A percentile compares a stretch with the other conserved stretches of the same genome.
These are phyloP conservation scores for Seira musarum DNA, from an alignment of 2,888 invertebrate genomes.

Conservation along the genomic window DNA sequence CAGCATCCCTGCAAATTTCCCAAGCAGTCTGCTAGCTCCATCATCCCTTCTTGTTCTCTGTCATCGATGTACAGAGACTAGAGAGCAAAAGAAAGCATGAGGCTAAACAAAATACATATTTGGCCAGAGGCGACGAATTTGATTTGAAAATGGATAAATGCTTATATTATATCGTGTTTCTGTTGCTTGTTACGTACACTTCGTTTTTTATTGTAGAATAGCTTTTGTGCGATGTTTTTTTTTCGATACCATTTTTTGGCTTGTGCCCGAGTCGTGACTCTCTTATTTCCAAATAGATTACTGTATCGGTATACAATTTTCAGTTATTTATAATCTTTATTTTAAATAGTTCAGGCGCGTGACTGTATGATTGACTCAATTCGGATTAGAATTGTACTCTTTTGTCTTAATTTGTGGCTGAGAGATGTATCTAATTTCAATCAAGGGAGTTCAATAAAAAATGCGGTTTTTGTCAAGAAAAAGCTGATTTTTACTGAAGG, in stretches of 20 bases:
- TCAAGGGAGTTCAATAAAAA: background rate
- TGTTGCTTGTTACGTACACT: background rate
- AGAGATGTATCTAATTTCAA: background rate
- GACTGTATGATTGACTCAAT: background rate
- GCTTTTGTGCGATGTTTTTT: conserved; percentile 21
- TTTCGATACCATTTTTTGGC: conserved; percentile 25
- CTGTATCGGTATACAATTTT: background rate
- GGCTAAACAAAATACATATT: background rate
- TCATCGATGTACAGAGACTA: background rate
- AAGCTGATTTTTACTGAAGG: background rate
- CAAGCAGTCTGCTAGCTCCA: background rate
- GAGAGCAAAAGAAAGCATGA: background rate
- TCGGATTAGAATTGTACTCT: background rate
- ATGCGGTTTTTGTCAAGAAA: too few species aligned
- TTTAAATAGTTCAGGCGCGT: background rate
- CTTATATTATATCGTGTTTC: background rate
- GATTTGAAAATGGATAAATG: background rate
- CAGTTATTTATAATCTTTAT: background rate
- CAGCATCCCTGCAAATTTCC: conserved; percentile 14
- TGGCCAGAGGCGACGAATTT: background rate
- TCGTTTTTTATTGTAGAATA: background rate
- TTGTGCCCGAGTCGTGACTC: conserved; percentile 57
- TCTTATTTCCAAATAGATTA: conserved; percentile 49
- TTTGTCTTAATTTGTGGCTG: background rate
- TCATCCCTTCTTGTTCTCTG: too few species aligned